Conservation (phyloP, 2,888 invertebrate species). For the Byasa hedistus region DNA sequence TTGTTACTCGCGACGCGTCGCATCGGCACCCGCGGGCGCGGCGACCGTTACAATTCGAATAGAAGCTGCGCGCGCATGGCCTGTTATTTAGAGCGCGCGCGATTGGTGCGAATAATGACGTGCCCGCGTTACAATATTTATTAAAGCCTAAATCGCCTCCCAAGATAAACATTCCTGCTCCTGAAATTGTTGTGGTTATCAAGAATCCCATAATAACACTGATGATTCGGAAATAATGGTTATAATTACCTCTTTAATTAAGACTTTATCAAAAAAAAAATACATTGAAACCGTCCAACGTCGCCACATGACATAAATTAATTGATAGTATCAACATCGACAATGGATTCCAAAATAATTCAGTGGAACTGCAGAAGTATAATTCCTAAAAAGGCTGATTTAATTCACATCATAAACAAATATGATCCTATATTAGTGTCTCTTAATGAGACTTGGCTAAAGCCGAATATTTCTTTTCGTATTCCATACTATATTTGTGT, state of each 20-base stretch:
- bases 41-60: too few species aligned
- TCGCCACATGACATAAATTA: conserved; percentile 4
- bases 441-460: conserved; percentile 3
- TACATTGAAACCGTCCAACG: conserved; percentile 20
- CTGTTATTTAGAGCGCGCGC: too few species aligned
- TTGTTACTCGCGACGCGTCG: too few species aligned
- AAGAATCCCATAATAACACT: conserved; percentile 4
- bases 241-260: conserved; percentile 3
- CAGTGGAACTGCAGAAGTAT: conserved; percentile 19
- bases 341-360: conserved; percentile 14
- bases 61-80: too few species aligned
- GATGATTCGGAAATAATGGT: conserved; percentile 6
- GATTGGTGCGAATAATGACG: too few species aligned
- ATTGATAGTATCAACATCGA: too few species aligned
- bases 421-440: conserved; percentile 8
- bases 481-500: too few species aligned
- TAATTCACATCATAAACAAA: conserved; percentile 2
- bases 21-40: too few species aligned
- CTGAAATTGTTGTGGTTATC: not conserved
- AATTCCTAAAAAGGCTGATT: conserved; percentile 11
- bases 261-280: not conserved
- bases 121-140: too few species aligned
- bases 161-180: too few species aligned
- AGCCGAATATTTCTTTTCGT: too few species aligned
- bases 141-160: conserved; percentile 1